Percentiles rank a stretch among this genome's conserved stretches.
Conservation (phyloP, 23 tunicate species). For the Trididemnum miniatum region DNA sequence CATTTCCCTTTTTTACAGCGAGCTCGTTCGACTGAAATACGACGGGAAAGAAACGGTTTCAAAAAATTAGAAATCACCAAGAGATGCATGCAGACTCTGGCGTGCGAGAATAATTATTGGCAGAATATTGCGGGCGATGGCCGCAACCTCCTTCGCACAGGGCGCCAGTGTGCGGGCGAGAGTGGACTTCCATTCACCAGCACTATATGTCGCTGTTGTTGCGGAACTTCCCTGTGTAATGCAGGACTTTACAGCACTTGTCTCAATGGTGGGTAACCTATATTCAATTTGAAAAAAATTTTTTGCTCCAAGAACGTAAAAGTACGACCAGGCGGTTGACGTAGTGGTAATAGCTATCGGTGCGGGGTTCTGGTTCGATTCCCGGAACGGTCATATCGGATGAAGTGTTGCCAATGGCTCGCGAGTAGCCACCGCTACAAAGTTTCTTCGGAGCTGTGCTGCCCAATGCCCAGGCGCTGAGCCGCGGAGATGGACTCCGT, state of each 20-base stretch:
- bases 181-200: background rate
- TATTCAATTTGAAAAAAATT: too few species aligned
- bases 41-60: background rate
- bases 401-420: too few species aligned
- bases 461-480: too few species aligned
- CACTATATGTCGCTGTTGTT: slow-evolving; percentile 27
- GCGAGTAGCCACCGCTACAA: too few species aligned
- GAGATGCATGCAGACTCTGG: slow-evolving; percentile 21
- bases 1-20: background rate
- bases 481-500: too few species aligned
- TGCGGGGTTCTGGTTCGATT: too few species aligned
- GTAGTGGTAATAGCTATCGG: too few species aligned
- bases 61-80: background rate
- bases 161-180: slow-evolving; percentile 26
- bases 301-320: too few species aligned
- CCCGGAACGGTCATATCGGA: too few species aligned
- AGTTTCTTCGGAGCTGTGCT: too few species aligned
- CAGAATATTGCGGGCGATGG: background rate
- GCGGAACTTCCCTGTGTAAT: background rate
- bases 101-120: background rate
- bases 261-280: background rate
- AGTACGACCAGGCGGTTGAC: too few species aligned
- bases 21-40: slow-evolving; percentile 9
- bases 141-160: background rate
- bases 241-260: slow-evolving; percentile 20